These are phyloP conservation scores for Gambelia wislizenii DNA, from an alignment of 2,797 vertebrate species.

Conservation along the genomic window DNA sequence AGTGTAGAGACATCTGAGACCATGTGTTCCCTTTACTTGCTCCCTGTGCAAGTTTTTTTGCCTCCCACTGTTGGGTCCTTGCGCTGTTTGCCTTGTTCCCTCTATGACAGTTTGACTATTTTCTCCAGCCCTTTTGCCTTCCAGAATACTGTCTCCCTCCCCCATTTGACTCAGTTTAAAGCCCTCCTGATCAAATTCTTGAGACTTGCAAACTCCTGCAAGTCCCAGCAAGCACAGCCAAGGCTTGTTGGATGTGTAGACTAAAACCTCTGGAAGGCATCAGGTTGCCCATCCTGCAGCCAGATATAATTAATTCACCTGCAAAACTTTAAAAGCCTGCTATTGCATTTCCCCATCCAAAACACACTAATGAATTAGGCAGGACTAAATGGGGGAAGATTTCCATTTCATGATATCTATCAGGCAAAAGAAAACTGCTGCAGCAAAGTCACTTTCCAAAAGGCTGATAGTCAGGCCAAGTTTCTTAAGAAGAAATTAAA, in stretches of 20 bases:
- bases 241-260: background rate
- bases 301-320: background rate
- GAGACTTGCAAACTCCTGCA: too few species aligned
- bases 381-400: background rate
- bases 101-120: too few species aligned
- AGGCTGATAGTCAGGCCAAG: background rate
- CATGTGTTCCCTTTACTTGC: too few species aligned
- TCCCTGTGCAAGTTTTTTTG: too few species aligned
- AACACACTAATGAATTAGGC: background rate
- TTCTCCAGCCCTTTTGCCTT: too few species aligned
- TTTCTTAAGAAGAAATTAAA: background rate
- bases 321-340: background rate
- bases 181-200: too few species aligned
- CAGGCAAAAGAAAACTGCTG: background rate
- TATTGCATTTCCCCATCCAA: too few species aligned
- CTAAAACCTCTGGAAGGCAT: background rate
- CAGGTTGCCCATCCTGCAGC: background rate
- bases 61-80: too few species aligned
- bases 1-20: too few species aligned
- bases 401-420: background rate
- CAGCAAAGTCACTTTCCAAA: background rate
- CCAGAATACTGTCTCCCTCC: too few species aligned
- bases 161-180: too few species aligned
- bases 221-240: background rate
- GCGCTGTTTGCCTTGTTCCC: too few species aligned